These are phyloP conservation scores for Acestrorhynchus altus DNA, from an alignment of 2,797 vertebrate species.

Conservation along the genomic window DNA sequence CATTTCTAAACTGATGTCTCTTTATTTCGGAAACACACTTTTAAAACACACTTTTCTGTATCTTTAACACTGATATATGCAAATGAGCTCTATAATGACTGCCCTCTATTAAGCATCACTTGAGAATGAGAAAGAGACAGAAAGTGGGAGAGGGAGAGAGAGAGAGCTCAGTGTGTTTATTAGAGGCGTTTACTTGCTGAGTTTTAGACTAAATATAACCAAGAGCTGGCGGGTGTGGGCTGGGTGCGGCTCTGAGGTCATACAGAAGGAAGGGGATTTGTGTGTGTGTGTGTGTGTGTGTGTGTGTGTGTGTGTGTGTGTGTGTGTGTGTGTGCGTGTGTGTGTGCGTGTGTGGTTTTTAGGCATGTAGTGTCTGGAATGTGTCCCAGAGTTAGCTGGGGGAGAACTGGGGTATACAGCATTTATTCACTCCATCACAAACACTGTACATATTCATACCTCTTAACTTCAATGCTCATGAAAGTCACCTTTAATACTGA, in stretches of 20 bases:
- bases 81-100: no score
- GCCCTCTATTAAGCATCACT: no score
- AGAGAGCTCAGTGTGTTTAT: conserved; percentile 44
- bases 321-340: conserved; percentile 55
- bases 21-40: no score
- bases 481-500: no score
- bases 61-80: no score
- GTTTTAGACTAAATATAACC: conserved; percentile 71
- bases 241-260: conserved; percentile 73
- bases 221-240: conserved; percentile 62
- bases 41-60: no score
- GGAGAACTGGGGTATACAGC: conserved; percentile 21
- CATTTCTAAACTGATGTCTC: no score
- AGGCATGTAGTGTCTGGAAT: conserved; percentile 54
- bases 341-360: conserved; percentile 58
- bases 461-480: no score
- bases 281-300: conserved; percentile 51
- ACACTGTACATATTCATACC: conserved; percentile 17
- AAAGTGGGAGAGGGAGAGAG: not conserved
- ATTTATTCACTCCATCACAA: conserved; percentile 34
- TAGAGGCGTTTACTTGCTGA: conserved; percentile 52
- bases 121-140: not conserved
- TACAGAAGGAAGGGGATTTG: conserved; percentile 62
- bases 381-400: conserved; percentile 52
- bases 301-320: conserved; percentile 61